These are phyloP conservation scores for Phoebastria nigripes DNA, from an alignment of 2,797 vertebrate species.

Conservation along the genomic window DNA sequence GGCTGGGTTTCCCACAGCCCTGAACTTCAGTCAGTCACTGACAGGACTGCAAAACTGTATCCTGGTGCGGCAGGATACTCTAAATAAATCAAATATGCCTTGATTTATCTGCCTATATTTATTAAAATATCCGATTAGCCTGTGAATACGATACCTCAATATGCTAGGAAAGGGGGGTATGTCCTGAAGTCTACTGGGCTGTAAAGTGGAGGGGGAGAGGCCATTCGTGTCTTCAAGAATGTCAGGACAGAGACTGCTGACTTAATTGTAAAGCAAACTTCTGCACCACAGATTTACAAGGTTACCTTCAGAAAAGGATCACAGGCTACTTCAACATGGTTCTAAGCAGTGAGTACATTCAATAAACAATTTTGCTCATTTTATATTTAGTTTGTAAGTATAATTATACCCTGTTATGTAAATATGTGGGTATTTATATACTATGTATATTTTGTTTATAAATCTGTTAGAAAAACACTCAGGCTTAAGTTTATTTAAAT, in stretches of 20 bases:
- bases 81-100: neutral
- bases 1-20: neutral
- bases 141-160: neutral
- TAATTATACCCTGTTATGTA: neutral
- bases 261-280: neutral
- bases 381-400: neutral
- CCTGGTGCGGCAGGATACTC: neutral
- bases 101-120: neutral
- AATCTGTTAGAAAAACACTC: neutral
- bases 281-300: neutral
- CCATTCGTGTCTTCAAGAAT: neutral
- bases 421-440: neutral
- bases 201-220: neutral
- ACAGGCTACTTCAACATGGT: neutral
- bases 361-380: neutral
- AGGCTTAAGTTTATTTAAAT: neutral
- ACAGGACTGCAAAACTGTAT: neutral
- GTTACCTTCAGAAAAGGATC: neutral
- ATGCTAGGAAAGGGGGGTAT: neutral
- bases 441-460: neutral
- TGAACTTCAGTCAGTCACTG: neutral
- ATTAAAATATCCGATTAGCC: neutral
- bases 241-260: neutral
- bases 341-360: neutral
- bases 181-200: neutral